phyloP scores from a whole-genome alignment of 2,113 vertebrate genomes.

The Ochotona curzoniae region DNA sequence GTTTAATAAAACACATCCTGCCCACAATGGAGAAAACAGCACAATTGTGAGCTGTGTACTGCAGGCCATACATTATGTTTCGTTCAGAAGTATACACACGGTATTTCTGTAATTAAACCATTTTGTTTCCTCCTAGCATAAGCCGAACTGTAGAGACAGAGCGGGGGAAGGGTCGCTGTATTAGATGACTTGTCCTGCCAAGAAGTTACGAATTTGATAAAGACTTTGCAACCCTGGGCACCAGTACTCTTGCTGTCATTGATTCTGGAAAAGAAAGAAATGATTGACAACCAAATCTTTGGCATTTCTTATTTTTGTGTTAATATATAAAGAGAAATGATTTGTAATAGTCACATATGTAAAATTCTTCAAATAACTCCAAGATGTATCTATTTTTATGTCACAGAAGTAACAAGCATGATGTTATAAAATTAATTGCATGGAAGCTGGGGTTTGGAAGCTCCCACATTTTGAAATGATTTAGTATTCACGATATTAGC shows the following conservation, averaged over 20 bases:
- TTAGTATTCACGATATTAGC: too few relatives aligned
- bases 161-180: not conserved
- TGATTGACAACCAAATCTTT: not conserved
- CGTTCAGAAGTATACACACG: not conserved
- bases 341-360: not conserved
- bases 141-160: not conserved
- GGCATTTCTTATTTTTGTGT: not conserved
- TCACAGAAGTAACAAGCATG: not conserved
- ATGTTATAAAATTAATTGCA: too few relatives aligned
- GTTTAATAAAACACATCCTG: constrained; percentile 72
- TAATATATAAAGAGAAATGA: not conserved
- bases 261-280: not conserved
- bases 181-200: not conserved
- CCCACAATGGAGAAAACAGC: constrained; percentile 45
- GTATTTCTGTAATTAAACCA: not conserved
- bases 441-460: too few relatives aligned
- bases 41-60: not conserved
- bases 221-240: not conserved
- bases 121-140: not conserved
- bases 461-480: too few relatives aligned
- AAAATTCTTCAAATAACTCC: constrained; percentile 25
- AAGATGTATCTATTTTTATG: not conserved
- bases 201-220: not conserved
- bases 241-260: not conserved
- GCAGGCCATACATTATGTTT: not conserved